Evolutionary conservation across 2,113 vertebrate species (phyloP).

Genomic region (Corapipo altera): DNA sequence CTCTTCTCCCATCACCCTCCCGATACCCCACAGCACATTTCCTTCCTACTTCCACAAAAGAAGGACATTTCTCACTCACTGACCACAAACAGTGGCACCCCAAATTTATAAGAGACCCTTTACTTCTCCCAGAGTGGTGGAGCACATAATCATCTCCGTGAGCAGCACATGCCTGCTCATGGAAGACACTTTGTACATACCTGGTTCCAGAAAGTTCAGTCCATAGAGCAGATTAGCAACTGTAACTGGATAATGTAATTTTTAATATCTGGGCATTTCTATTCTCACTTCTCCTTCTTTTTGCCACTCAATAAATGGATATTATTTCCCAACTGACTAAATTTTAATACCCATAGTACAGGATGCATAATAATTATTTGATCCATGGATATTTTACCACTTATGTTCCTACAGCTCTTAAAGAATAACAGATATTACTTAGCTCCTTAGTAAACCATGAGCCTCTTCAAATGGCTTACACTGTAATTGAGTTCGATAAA

Average conservation of each 20-base stretch:
- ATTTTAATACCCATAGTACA: background rate
- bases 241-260: background rate
- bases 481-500: background rate
- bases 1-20: background rate
- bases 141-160: background rate
- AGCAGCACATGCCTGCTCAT: accelerated
- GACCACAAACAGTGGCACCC: background rate
- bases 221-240: background rate
- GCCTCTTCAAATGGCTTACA: background rate
- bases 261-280: background rate
- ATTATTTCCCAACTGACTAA: background rate
- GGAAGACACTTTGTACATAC: too few relatives aligned
- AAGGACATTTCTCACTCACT: accelerated
- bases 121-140: background rate
- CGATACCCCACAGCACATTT: background rate
- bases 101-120: background rate
- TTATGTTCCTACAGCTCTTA: background rate
- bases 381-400: background rate
- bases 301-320: background rate
- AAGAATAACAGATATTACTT: background rate
- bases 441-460: background rate
- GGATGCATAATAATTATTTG: background rate
- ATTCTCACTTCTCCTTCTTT: background rate
- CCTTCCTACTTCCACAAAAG: background rate
- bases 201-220: background rate